These are phyloP conservation scores for Sebastes variabilis DNA, from an alignment of 2,797 vertebrate genomes.

Conservation along the genomic window DNA sequence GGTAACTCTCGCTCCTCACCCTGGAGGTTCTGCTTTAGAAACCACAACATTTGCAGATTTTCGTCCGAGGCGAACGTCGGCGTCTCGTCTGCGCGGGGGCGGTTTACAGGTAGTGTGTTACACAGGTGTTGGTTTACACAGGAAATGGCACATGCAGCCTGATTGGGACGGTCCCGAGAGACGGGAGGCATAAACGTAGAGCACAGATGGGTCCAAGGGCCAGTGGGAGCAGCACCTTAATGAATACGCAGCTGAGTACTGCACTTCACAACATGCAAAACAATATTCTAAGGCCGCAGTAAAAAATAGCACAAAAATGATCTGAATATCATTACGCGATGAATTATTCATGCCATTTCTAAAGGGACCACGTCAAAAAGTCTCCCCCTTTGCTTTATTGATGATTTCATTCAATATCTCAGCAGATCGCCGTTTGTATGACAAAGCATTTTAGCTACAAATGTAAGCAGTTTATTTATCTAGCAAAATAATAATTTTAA, in stretches of 20 bases:
- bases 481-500: conserved; percentile 30
- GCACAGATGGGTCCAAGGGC: conserved; percentile 84
- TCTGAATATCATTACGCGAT: conserved; percentile 79
- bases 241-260: conserved; percentile 85
- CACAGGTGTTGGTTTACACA: conserved; percentile 85
- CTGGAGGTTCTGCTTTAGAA: conserved; percentile 72
- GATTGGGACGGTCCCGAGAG: conserved; percentile 80
- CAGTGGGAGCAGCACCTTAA: conserved; percentile 84
- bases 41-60: conserved; percentile 79
- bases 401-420: conserved; percentile 77
- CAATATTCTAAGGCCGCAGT: conserved; percentile 75
- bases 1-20: conserved; percentile 63
- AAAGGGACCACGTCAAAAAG: conserved; percentile 74
- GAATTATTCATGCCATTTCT: conserved; percentile 79
- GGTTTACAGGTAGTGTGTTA: conserved; percentile 83
- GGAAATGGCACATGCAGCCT: conserved; percentile 83
- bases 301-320: conserved; percentile 77
- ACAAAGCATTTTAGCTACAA: conserved; percentile 81
- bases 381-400: conserved; percentile 69
- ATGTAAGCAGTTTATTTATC: conserved; percentile 69
- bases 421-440: conserved; percentile 71
- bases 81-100: conserved; percentile 72
- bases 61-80: conserved; percentile 69
- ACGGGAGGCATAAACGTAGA: conserved; percentile 78
- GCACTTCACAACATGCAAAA: conserved; percentile 83